phyloP scores from a whole-genome alignment of 23 tunicate genomes.

The Styela plicata region DNA sequence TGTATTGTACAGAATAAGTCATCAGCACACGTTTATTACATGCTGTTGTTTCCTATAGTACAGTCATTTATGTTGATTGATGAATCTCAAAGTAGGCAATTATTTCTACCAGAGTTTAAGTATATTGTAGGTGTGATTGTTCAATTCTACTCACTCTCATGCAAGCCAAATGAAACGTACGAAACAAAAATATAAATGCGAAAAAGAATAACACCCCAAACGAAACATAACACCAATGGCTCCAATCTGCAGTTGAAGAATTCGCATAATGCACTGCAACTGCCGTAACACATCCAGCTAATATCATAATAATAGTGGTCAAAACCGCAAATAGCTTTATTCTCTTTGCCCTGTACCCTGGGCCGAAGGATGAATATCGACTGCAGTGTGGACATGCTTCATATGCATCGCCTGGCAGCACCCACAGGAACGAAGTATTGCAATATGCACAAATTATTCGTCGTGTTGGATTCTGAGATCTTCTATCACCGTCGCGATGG shows the following conservation, averaged over 20 bases:
- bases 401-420: constrained; percentile 6
- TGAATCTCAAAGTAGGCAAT: too few relatives aligned
- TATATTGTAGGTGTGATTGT: constrained; percentile 24
- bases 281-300: constrained; percentile 22
- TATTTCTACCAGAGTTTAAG: too few relatives aligned
- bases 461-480: constrained; percentile 4
- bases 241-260: neutral
- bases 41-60: too few relatives aligned
- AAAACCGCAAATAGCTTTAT: neutral
- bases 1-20: too few relatives aligned
- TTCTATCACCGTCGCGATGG: neutral
- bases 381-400: constrained; percentile 48
- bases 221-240: constrained; percentile 20
- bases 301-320: neutral
- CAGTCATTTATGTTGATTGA: too few relatives aligned
- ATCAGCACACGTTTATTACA: too few relatives aligned
- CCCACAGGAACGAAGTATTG: constrained; percentile 20
- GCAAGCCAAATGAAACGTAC: constrained; percentile 8
- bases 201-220: neutral
- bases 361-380: constrained; percentile 29
- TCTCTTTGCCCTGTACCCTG: constrained; percentile 12
- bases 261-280: neutral
- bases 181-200: neutral
- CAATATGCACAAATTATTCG: constrained; percentile 63
- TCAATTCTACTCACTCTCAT: constrained; percentile 41